phyloP scores from a whole-genome alignment of 37 sponge, comb jelly and placozoan genomes.

The Oopsacas minuta region DNA sequence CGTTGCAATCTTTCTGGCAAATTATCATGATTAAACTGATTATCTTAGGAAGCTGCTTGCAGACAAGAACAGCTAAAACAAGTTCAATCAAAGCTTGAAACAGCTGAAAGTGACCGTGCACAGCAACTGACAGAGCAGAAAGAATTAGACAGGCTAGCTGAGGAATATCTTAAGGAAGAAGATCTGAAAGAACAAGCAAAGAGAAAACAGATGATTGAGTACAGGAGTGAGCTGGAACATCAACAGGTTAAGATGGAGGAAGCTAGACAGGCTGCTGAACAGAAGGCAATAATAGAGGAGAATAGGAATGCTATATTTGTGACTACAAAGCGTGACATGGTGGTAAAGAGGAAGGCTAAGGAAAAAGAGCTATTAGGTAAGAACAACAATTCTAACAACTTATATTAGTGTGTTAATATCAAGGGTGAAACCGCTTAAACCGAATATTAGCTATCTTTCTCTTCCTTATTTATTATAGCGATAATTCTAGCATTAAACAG shows the following conservation, averaged over 20 bases:
- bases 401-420: no score
- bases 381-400: no score
- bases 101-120: background rate
- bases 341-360: background rate
- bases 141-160: background rate
- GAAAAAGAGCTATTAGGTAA: constrained; percentile 16
- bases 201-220: background rate
- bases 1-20: no score
- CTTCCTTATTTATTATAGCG: no score
- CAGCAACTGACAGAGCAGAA: background rate
- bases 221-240: background rate
- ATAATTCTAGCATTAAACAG: no score
- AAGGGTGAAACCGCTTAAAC: no score
- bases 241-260: background rate
- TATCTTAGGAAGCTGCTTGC: background rate
- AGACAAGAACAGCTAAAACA: background rate
- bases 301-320: background rate
- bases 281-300: background rate
- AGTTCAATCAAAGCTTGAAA: background rate
- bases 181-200: background rate
- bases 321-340: background rate
- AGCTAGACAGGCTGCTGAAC: background rate
- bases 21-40: no score
- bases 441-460: no score
- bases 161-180: background rate